These are phyloP conservation scores for Plemyria rubiginata DNA, from an alignment of 2,888 invertebrate species.

Conservation along the genomic window DNA sequence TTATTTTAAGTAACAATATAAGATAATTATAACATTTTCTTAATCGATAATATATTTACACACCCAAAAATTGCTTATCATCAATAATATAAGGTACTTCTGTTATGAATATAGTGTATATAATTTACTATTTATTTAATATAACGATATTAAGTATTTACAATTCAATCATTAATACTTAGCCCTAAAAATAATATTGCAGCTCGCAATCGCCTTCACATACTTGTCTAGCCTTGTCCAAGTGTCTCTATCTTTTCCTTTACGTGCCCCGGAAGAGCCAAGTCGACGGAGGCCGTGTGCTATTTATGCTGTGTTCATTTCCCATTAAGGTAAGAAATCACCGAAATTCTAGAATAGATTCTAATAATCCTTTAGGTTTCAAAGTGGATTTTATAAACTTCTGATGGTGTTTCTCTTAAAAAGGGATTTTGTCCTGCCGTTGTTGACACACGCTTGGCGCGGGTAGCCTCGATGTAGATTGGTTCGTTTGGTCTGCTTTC, in stretches of 20 bases:
- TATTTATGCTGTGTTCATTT: conserved; percentile 4
- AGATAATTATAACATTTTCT: conserved; percentile 55
- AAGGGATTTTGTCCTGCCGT: neutral
- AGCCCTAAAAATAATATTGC: conserved; percentile 75
- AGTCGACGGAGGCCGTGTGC: conserved; percentile 27
- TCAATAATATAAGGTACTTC: conserved; percentile 45
- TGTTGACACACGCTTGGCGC: conserved; percentile 13
- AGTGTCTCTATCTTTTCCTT: conserved; percentile 35
- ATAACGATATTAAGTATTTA: conserved; percentile 61
- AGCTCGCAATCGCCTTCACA: conserved; percentile 71
- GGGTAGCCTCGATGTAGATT: conserved; percentile 14
- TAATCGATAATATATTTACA: conserved; percentile 73
- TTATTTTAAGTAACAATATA: conserved; percentile 78
- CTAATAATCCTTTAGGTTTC: conserved; percentile 2
- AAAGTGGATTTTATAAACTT: conserved; percentile 1
- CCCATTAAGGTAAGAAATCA: neutral
- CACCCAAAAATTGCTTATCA: conserved; percentile 75
- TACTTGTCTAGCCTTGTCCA: conserved; percentile 40
- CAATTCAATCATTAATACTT: conserved; percentile 75
- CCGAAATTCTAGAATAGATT: conserved; percentile 8
- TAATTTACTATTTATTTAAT: conserved; percentile 55
- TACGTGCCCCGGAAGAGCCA: conserved; percentile 28
- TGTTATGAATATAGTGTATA: conserved; percentile 55
- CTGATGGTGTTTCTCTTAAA: neutral
- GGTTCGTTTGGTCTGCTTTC: conserved; percentile 8